Evolutionary conservation across 2,113 vertebrate genomes (phyloP).

Genomic region (Mugil cephalus): DNA sequence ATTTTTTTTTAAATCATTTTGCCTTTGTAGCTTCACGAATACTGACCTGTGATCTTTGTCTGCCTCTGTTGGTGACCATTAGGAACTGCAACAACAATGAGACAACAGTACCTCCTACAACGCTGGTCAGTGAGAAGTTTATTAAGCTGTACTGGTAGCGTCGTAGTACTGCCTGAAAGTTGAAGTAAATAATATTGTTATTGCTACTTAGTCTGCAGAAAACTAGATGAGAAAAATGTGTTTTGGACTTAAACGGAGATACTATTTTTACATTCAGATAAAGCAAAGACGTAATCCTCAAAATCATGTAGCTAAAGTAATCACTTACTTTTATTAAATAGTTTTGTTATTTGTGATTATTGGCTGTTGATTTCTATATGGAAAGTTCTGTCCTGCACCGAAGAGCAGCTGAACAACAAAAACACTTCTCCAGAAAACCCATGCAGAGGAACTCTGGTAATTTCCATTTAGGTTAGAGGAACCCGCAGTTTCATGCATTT

Average conservation of each 20-base stretch:
- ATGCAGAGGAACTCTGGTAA: background rate
- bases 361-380: background rate
- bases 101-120: background rate
- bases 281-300: too few species aligned
- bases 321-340: background rate
- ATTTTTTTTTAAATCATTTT: background rate
- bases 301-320: too few species aligned
- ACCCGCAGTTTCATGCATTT: background rate
- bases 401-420: background rate
- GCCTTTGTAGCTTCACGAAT: background rate
- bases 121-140: background rate
- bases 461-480: background rate
- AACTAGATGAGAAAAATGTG: too few species aligned
- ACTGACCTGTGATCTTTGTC: constrained; percentile 46
- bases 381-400: background rate
- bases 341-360: background rate
- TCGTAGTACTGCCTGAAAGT: background rate
- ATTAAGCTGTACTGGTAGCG: background rate
- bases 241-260: too few species aligned
- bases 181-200: background rate
- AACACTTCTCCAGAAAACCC: background rate
- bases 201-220: background rate
- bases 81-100: constrained; percentile 32
- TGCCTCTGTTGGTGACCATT: constrained; percentile 57
- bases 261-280: too few species aligned